Base-by-base conservation (phyloP, 1,140 invertebrate genomes). In the Lepidostoma basale region DNA sequence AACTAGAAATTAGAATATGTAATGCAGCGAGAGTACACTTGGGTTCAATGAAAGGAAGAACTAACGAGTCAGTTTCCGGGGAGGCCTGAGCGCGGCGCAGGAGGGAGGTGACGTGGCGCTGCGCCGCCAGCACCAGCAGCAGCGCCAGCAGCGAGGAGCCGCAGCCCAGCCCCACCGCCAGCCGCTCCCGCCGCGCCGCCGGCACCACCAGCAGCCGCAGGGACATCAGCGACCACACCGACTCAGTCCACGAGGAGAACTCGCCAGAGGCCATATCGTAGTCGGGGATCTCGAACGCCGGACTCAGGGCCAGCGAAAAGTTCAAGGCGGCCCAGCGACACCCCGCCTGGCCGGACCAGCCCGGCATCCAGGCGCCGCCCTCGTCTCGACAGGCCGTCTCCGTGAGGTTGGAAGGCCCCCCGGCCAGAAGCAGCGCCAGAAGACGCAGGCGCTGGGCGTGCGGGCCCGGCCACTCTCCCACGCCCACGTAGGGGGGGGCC, bases 211-310 rank as follows among this genome's bases (percentile, higher is more conserved):
- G 97, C 79, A 97, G 88, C 64, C 92, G 84, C 22, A 93, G 86
- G 62, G 85, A 88, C 64, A 93, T 84, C 16, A 84, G 78, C 30
- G 85, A 77, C 95, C 95, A 97, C 9, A 91, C 86, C 2, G 93
- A 96, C 85, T 98, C 95, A 18, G 94, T 92, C 95, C 95, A 98
- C 6, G 93, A 91, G 0, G 95, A 94, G 79, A 90, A 97, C 66
- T 87, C 40, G 2, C 88, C 88, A 0, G 91, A 94, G 20, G 83
- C 81, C 87, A 92, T 91, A 75, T 96, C 85, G 76, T 96, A 95
- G 74, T 86, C 56, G 12, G 60, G 26, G 5, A 47, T 49, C 6
- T 45, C 47, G 30, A 94, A 94, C 0, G 92, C 92, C 16, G 93
- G 93, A 78, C 93, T 95, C 1, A 90, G 68, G 2, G 95, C 94